phyloP scores from a whole-genome alignment of 2,888 invertebrate genomes.

The Hetaerina titia region DNA sequence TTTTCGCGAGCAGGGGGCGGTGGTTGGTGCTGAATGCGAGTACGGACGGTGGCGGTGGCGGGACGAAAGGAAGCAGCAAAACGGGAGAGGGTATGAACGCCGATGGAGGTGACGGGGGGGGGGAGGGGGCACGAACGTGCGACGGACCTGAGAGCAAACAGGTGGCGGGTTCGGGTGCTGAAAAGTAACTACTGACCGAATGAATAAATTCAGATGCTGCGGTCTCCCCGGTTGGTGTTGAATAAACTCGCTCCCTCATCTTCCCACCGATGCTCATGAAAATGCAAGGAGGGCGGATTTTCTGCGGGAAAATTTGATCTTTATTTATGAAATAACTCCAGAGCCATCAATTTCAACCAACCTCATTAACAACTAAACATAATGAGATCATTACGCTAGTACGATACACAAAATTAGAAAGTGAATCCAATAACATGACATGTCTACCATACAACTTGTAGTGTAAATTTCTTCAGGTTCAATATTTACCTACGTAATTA shows the following conservation, averaged over 20 bases:
- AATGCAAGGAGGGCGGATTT: background rate
- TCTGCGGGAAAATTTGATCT: background rate
- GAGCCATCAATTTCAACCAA: too few species aligned
- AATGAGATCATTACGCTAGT: too few species aligned
- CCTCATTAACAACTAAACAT: too few species aligned
- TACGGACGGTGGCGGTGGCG: background rate
- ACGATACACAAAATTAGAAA: too few species aligned
- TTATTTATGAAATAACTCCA: background rate
- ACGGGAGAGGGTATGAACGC: background rate
- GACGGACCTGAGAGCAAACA: constrained; percentile 34
- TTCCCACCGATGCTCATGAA: background rate
- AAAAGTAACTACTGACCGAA: constrained; percentile 50
- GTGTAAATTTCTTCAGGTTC: too few species aligned
- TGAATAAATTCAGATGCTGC: constrained; percentile 30
- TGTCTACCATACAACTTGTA: too few species aligned
- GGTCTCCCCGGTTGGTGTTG: background rate
- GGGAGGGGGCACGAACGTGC: background rate
- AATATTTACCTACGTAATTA: too few species aligned
- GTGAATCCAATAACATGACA: too few species aligned
- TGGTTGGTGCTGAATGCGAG: background rate
- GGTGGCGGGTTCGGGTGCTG: constrained; percentile 23
- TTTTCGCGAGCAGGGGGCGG: background rate
- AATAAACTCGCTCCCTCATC: background rate
- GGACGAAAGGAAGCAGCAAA: background rate
- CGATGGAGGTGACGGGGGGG: background rate